phyloP scores from a whole-genome alignment of 2,888 invertebrate genomes.

The Troglohyphantes excavatus region DNA sequence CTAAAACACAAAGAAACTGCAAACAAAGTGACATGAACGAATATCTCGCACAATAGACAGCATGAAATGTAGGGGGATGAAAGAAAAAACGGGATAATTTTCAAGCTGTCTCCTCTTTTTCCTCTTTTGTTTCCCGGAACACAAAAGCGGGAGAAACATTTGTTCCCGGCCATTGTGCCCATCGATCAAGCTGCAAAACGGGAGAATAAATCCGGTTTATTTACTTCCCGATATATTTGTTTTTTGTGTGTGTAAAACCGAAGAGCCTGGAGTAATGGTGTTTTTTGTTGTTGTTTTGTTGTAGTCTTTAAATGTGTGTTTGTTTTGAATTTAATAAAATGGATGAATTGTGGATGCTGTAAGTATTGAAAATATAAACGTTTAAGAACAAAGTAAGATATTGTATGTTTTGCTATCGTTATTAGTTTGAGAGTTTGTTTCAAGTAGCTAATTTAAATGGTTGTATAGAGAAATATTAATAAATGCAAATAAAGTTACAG shows the following conservation, averaged over 20 bases:
- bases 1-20: background rate
- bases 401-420: too few relatives aligned
- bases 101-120: constrained; percentile 1
- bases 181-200: constrained; percentile 35
- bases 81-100: background rate
- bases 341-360: background rate
- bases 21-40: background rate
- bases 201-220: constrained; percentile 43
- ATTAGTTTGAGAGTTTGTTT: too few relatives aligned
- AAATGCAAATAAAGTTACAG: too few relatives aligned
- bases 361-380: too few relatives aligned
- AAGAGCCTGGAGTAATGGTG: too few relatives aligned
- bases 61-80: background rate
- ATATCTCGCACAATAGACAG: background rate
- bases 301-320: background rate
- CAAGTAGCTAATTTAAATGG: too few relatives aligned
- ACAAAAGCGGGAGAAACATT: constrained; percentile 30
- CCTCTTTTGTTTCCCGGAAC: constrained; percentile 13
- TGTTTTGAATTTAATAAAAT: background rate
- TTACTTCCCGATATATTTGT: background rate
- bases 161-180: constrained; percentile 25
- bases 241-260: background rate
- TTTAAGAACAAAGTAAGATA: too few relatives aligned
- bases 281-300: too few relatives aligned
- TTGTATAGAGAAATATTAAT: too few relatives aligned